Evolutionary conservation across 2,113 vertebrate species (phyloP).

Genomic region (Bufo gargarizans): DNA sequence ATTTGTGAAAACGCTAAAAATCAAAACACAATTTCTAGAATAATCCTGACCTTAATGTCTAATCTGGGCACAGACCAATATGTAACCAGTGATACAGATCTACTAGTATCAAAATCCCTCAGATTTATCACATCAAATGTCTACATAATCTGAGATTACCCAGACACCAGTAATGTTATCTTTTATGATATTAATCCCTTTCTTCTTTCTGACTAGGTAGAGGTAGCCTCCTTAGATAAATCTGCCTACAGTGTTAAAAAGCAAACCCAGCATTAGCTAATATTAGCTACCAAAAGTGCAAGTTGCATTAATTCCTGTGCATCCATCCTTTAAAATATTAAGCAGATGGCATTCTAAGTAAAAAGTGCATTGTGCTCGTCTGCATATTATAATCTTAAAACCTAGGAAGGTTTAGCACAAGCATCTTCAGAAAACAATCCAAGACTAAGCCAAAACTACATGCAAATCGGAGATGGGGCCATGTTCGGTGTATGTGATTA

Average conservation of each 20-base stretch:
- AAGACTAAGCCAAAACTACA: not conserved
- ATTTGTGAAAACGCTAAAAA: not conserved
- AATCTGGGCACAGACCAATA: not conserved
- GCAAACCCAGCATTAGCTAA: slow-evolving; percentile 14
- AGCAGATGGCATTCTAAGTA: slow-evolving; percentile 10
- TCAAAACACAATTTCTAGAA: not conserved
- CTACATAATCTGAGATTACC: not conserved
- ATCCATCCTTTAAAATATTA: slow-evolving; percentile 19
- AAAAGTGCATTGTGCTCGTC: not conserved
- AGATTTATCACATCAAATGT: not conserved
- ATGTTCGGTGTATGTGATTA: no score
- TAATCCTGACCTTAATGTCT: not conserved
- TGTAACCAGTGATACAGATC: slow-evolving; percentile 6
- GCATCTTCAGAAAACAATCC: not conserved
- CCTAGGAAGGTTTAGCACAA: not conserved
- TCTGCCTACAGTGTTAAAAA: slow-evolving; percentile 4
- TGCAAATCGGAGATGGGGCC: not conserved
- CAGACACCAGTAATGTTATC: not conserved
- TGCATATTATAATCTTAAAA: not conserved
- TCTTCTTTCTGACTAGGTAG: not conserved
- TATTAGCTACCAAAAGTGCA: not conserved
- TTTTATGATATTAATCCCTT: not conserved
- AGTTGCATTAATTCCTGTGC: not conserved
- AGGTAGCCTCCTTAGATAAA: not conserved
- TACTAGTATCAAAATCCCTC: not conserved